These are phyloP conservation scores for Rousettus leschenaultii DNA, from an alignment of 2,113 vertebrate species.

Conservation along the genomic window DNA sequence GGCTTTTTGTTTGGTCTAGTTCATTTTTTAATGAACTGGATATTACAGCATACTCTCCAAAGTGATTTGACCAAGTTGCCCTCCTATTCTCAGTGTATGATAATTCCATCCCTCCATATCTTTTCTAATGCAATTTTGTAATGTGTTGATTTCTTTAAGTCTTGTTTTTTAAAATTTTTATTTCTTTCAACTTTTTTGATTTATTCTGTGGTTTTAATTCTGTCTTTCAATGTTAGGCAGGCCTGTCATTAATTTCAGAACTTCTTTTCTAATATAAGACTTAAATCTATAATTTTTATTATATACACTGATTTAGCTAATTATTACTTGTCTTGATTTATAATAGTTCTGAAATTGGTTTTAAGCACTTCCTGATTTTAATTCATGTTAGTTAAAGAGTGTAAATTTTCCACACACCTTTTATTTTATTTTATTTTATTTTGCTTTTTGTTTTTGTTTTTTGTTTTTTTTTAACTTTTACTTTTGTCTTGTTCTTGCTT, in stretches of 20 bases:
- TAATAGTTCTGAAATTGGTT: neutral
- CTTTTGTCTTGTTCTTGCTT: neutral
- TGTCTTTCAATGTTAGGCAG: neutral
- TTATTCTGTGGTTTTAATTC: neutral
- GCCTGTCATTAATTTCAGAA: neutral
- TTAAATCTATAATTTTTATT: neutral
- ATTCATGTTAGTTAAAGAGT: neutral
- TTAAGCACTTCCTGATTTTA: neutral
- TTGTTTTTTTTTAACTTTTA: neutral
- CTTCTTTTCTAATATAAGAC: neutral
- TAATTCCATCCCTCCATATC: neutral
- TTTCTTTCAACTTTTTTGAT: neutral
- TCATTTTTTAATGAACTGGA: neutral
- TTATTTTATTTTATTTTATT: neutral
- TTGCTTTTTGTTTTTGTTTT: neutral
- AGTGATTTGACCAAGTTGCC: neutral
- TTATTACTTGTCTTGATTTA: neutral
- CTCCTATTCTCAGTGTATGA: neutral
- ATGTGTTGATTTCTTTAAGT: neutral
- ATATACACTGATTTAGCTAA: neutral
- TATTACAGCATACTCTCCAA: neutral
- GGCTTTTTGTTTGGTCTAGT: too few relatives aligned
- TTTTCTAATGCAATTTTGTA: neutral
- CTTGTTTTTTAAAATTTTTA: neutral
- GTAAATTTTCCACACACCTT: neutral